Conservation (phyloP, 2,797 vertebrate species). For the Macroramphosus scolopax region DNA sequence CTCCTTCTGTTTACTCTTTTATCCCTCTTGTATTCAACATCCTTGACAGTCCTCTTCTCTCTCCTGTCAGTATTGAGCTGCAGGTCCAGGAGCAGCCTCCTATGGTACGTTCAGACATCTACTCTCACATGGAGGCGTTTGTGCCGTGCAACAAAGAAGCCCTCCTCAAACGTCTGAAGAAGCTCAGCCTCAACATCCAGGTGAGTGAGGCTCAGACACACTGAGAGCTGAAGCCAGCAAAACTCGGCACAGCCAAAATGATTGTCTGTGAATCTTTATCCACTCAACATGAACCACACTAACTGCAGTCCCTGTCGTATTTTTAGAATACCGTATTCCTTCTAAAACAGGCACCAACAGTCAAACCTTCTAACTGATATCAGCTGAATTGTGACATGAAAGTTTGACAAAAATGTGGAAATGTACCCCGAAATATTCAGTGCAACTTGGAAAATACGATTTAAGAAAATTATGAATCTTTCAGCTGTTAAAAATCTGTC, state of each 20-base stretch:
- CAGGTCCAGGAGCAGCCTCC: conserved; percentile 91
- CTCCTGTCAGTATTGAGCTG: conserved; percentile 86
- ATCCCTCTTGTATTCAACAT: neutral
- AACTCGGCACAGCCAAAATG: no score
- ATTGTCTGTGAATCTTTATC: no score
- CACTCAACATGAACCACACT: no score
- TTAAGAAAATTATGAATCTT: no score
- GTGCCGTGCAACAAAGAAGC: conserved; percentile 96
- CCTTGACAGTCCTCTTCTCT: conserved; percentile 6
- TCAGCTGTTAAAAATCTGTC: no score
- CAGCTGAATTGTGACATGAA: neutral
- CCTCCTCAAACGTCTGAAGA: conserved; percentile 94
- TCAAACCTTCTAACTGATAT: neutral
- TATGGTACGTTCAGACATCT: conserved; percentile 85
- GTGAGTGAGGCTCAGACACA: no score
- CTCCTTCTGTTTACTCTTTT: neutral
- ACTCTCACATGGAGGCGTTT: conserved; percentile 93
- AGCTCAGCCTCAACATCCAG: conserved; percentile 95
- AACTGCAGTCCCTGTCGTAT: neutral
- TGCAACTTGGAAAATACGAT: no score
- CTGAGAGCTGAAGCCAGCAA: no score
- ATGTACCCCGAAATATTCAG: no score
- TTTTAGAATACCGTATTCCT: neutral
- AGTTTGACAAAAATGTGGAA: neutral
- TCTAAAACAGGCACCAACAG: neutral